Base-by-base conservation (phyloP, 2,888 invertebrate species). In the Junonia oenone region DNA sequence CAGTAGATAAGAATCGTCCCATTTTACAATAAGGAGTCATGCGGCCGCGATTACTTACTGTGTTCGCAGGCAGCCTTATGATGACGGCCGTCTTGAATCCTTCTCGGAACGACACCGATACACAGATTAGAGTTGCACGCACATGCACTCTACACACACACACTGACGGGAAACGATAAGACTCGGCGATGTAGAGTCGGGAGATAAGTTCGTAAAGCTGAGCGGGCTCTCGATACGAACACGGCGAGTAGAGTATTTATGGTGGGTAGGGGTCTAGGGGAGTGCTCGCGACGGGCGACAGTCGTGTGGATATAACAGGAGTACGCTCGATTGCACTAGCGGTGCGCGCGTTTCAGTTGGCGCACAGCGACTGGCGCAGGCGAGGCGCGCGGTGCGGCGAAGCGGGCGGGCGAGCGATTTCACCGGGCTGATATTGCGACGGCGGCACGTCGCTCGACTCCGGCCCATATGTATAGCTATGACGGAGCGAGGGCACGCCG, bases 331-430 rank as follows among this genome's bases (percentile, higher is more conserved):
- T 84, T 81, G 86, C 83, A 81, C 81, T 82, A 85, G 80, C 83
- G 79, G 89, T 88, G 90, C 88, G 89, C 87, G 86, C 90, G 88
- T 87, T 89, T 85, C 90, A 84, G 89, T 88, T 87, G 88, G 88
- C 88, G 89, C 88, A 88, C 83, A 81, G 84, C 86, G 88, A 89
- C 88, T 88, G 87, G 90, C 87, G 87, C 89, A 85, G 86, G 84
- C 86, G 75, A 84, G 88, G 87, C 83, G 81, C 76, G 86, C 78
- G 85, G 83, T 78, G 85, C 78, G 85, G 72, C 80, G 84, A 76
- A 74, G 85, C 85, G 86, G 86, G 87, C 85, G 87, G 85, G 83
- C 84, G 84, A 83, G 85, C 62, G 89, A 88, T 90, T 88, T 89
- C 88, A 89, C 89, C 87, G 89, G 84, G 86, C 84, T 84, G 87